Conservation (phyloP, 2,113 vertebrate genomes). For the Aepyceros melampus region DNA sequence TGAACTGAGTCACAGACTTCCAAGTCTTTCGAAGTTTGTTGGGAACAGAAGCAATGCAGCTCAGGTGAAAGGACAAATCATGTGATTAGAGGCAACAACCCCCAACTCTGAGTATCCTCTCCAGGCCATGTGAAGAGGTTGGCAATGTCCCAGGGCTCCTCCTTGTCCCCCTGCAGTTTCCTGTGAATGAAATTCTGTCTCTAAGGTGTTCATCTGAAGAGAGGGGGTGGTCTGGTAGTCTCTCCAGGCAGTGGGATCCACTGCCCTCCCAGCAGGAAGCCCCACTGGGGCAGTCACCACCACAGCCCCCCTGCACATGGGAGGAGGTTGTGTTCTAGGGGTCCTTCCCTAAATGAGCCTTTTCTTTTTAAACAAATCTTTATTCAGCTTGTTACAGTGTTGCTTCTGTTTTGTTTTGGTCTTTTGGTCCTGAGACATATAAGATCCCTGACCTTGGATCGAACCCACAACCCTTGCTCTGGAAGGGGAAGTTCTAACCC, state of each 20-base stretch:
- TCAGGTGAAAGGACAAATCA: not conserved
- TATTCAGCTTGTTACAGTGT: not conserved
- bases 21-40: not conserved
- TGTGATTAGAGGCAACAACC: fast-evolving
- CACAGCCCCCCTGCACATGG: too few species aligned
- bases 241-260: fast-evolving
- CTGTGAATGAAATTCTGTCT: not conserved
- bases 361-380: not conserved
- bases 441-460: not conserved
- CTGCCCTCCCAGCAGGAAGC: not conserved
- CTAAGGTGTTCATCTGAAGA: too few species aligned
- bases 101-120: not conserved
- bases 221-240: not conserved
- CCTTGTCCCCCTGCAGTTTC: not conserved
- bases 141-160: fast-evolving
- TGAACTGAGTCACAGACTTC: not conserved
- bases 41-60: not conserved
- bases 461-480: not conserved
- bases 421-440: not conserved
- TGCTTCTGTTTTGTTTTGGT: not conserved
- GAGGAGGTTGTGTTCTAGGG: too few species aligned
- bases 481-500: too few species aligned
- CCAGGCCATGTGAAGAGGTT: fast-evolving
- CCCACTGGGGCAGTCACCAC: fast-evolving
- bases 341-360: not conserved